Evolutionary conservation across 1,140 invertebrate genomes (phyloP).

Genomic region (Solenopsis invicta): DNA sequence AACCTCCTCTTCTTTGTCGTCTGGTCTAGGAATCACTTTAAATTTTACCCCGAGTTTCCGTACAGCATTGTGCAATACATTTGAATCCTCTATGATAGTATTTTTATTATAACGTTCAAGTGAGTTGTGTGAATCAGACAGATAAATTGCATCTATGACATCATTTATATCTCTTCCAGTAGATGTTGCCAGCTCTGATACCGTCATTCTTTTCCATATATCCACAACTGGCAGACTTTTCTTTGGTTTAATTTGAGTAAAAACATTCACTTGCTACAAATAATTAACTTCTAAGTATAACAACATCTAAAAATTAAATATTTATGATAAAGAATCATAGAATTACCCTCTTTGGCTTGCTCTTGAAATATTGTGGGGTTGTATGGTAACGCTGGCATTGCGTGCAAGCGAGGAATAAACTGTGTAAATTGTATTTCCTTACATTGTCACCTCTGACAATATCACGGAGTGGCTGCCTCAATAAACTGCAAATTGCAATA

Average conservation of each 20-base stretch:
- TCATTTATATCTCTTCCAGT: conserved; percentile 88
- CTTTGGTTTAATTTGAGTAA: conserved; percentile 50
- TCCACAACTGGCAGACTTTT: conserved; percentile 87
- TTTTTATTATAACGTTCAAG: conserved; percentile 84
- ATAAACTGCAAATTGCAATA: conserved; percentile 56
- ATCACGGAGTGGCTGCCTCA: conserved; percentile 23
- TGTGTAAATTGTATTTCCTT: conserved; percentile 44
- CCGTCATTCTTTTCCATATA: conserved; percentile 93
- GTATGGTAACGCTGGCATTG: conserved; percentile 76
- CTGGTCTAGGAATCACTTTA: conserved; percentile 87
- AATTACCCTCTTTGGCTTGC: conserved; percentile 62
- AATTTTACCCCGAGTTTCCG: conserved; percentile 89
- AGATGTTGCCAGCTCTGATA: conserved; percentile 90
- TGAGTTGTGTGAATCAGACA: conserved; percentile 79
- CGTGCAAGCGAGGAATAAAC: conserved; percentile 46
- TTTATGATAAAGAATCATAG: conserved; percentile 2
- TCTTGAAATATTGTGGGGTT: conserved; percentile 71
- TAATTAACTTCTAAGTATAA: conserved; percentile 30
- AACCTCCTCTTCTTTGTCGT: conserved; percentile 81
- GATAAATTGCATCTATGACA: conserved; percentile 90
- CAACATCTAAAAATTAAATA: conserved; percentile 44
- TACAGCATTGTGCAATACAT: conserved; percentile 89
- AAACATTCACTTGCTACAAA: background rate
- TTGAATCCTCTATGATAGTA: conserved; percentile 86
- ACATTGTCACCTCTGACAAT: conserved; percentile 21